Percentiles rank a stretch among this genome's conserved stretches.
phyloP scores from a whole-genome alignment of 2,113 vertebrate genomes.

The Holacanthus passer region DNA sequence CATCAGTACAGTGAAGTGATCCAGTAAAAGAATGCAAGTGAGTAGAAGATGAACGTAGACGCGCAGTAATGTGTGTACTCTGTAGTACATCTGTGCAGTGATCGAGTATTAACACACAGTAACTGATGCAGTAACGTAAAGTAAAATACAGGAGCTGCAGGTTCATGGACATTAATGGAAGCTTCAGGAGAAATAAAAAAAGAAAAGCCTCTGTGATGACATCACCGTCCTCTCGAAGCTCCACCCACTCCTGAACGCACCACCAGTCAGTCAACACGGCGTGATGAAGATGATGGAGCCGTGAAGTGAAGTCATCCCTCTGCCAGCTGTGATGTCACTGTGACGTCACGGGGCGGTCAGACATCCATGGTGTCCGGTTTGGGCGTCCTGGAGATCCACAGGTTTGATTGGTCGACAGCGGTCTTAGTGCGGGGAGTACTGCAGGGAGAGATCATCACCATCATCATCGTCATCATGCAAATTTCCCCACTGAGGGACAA shows the following conservation, averaged over 20 bases:
- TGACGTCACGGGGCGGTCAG: constrained; percentile 71
- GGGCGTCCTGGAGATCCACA: constrained; percentile 94
- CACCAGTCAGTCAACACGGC: neutral
- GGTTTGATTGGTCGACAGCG: constrained; percentile 87
- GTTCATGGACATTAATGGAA: no score
- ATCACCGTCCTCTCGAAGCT: neutral
- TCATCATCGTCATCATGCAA: no score
- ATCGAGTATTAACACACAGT: neutral
- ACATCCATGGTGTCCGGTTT: constrained; percentile 92
- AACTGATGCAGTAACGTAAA: neutral
- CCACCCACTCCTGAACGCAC: neutral
- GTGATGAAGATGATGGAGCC: neutral
- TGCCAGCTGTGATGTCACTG: neutral
- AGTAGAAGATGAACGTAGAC: neutral
- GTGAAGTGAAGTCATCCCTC: neutral
- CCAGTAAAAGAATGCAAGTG: neutral
- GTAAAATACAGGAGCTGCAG: no score
- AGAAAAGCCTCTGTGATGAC: neutral
- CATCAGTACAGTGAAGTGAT: neutral
- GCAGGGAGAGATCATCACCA: constrained; percentile 46
- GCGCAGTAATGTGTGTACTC: neutral
- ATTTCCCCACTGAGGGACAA: no score
- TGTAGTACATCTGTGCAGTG: neutral
- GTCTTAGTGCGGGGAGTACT: constrained; percentile 93
- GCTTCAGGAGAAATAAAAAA: neutral